Evolutionary conservation across 2,888 invertebrate species (phyloP), one percentile per base, ranked within the genome.

Genomic region (Drosophila paranaensis): DNA sequence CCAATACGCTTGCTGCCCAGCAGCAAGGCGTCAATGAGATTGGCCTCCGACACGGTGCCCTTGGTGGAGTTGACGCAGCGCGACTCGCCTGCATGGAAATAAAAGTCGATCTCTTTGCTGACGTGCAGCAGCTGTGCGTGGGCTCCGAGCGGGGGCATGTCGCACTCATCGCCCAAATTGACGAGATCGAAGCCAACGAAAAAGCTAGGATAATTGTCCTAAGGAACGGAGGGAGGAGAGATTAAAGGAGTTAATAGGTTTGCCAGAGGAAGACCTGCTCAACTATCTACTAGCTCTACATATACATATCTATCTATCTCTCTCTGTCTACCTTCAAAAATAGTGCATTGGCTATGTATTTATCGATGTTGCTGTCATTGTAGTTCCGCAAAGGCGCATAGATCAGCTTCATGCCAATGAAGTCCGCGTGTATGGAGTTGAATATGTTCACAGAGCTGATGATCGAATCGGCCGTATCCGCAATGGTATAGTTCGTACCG

Each of bases 71-170:
- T 95, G 81, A 93, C 94, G 95, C 96, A 96, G 85, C 95, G 94
- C 0, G 97, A 96, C 92, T 97, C 97, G 0, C 96, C 97, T 0
- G 96, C 96, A 88, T 97, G 97, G 84, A 97, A 96, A 90, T 95
- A 96, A 80, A 94, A 95, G 58, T 94, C 93, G 0, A 96, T 91
- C 39, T 89, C 69, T 1, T 93, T 90, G 1, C 93, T 92, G 0
- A 93, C 88, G 10, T 92, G 90, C 30, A 93, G 74, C 30, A 96
- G 89, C 70, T 94, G 93, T 0, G 94, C 91, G 62, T 95, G 95
- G 16, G 94, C 93, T 20, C 94, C 88, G 6, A 97, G 90, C 0
- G 95, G 94, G 45, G 93, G 91, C 0, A 96, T 95, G 30, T 93
- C 91, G 82, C 96, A 96, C 90, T 97, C 97, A 81, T 96, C 95